These are phyloP conservation scores for Cheilosia urbana DNA, from an alignment of 2,888 invertebrate genomes.

Conservation along the genomic window DNA sequence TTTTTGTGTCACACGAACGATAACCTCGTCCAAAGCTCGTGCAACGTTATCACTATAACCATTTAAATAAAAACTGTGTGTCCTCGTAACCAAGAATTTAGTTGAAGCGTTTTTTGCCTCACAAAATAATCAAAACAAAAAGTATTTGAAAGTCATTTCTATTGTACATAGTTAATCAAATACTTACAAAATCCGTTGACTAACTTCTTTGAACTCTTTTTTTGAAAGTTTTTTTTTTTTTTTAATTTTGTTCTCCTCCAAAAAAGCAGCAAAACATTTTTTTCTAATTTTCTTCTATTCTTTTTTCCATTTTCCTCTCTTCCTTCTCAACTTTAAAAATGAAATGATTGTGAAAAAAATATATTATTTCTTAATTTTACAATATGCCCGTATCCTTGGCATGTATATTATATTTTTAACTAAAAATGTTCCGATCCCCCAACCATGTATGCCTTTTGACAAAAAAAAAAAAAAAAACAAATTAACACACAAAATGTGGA, in stretches of 20 bases:
- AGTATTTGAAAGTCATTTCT: conserved; percentile 30
- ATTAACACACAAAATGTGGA: conserved; percentile 44
- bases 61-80: conserved; percentile 14
- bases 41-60: conserved; percentile 16
- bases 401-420: conserved; percentile 5
- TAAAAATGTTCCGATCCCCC: conserved; percentile 12
- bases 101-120: conserved; percentile 14
- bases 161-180: conserved; percentile 7
- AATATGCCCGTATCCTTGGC: conserved; percentile 19
- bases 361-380: conserved; percentile 13
- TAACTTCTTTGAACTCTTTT: conserved; percentile 19
- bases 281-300: conserved; percentile 52
- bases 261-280: conserved; percentile 40
- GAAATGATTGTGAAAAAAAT: conserved; percentile 25
- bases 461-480: conserved; percentile 41
- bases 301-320: conserved; percentile 52
- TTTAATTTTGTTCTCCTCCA: conserved; percentile 13
- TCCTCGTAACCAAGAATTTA: conserved; percentile 25
- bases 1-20: conserved; percentile 5
- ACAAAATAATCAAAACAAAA: conserved; percentile 3
- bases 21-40: conserved; percentile 12
- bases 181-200: conserved; percentile 34
- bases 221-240: neutral
- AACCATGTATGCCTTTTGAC: conserved; percentile 48
- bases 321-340: conserved; percentile 27